Conservation (phyloP, 1,140 invertebrate genomes). For the Hypsibius dujardini region DNA sequence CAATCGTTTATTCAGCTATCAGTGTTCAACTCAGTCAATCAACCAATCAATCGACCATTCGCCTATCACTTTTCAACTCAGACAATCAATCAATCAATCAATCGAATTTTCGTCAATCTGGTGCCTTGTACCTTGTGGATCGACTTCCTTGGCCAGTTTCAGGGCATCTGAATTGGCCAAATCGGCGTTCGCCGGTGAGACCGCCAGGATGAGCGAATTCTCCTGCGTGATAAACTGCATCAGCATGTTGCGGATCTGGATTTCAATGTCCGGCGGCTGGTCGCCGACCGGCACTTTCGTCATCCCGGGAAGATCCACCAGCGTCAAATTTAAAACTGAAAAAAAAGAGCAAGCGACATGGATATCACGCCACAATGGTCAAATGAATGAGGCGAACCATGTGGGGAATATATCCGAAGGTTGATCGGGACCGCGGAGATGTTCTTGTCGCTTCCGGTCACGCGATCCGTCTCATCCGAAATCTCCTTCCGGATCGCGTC, state of each 20-base stretch:
- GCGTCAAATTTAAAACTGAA: constrained; percentile 74
- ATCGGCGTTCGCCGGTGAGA: constrained; percentile 91
- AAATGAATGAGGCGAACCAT: constrained; percentile 48
- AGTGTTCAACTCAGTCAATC: too few species aligned
- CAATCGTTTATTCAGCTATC: too few species aligned
- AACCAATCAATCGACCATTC: too few species aligned
- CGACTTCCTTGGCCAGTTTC: constrained; percentile 82
- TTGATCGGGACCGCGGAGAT: constrained; percentile 98
- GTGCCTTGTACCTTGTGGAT: constrained; percentile 55
- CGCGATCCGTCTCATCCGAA: constrained; percentile 87
- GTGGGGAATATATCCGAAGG: constrained; percentile 88
- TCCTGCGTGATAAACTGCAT: constrained; percentile 81
- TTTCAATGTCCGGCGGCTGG: constrained; percentile 78
- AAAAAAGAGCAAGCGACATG: constrained; percentile 17
- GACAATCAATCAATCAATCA: too few species aligned
- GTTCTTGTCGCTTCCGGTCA: constrained; percentile 92
- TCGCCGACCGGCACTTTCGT: constrained; percentile 89
- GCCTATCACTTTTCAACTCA: too few species aligned
- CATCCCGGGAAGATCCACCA: constrained; percentile 84
- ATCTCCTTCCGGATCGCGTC: constrained; percentile 89
- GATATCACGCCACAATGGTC: not conserved
- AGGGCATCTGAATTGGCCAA: constrained; percentile 87
- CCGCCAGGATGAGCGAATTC: constrained; percentile 80
- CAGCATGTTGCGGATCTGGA: constrained; percentile 82
- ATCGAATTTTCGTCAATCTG: too few species aligned